Evolutionary conservation across 2,797 vertebrate genomes (phyloP).

Genomic region (Melanogrammus aeglefinus): DNA sequence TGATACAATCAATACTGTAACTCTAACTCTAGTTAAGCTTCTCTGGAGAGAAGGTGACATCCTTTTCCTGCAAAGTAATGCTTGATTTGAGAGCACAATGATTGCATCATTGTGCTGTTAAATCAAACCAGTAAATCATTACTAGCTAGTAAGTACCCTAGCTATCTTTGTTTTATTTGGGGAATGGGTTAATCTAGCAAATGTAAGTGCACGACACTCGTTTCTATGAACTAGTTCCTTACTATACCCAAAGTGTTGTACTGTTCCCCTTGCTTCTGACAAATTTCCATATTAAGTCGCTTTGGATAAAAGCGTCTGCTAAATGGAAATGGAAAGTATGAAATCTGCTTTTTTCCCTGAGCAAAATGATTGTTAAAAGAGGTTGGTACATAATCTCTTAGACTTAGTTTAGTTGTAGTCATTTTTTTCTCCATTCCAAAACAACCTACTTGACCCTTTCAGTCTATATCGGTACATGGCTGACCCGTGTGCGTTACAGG

Average conservation of each 20-base stretch:
- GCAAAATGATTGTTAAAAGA: background rate
- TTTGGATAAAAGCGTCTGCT: too few species aligned
- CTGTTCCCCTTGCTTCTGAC: too few species aligned
- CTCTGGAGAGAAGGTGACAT: background rate
- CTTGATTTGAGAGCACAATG: background rate
- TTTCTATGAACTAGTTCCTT: too few species aligned
- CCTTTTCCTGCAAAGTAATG: background rate
- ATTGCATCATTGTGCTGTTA: background rate
- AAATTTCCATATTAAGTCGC: too few species aligned
- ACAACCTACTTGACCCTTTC: background rate
- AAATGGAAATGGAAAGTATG: too few species aligned
- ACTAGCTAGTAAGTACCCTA: background rate
- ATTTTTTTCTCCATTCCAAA: background rate
- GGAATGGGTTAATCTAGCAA: too few species aligned
- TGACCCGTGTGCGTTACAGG: slow-evolving; percentile 65
- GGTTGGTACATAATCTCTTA: background rate
- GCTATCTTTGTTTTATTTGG: too few species aligned
- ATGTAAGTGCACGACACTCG: too few species aligned
- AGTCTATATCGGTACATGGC: background rate
- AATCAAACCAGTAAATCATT: background rate
- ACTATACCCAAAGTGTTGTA: too few species aligned
- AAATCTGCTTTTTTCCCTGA: too few species aligned
- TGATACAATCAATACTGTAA: slow-evolving; percentile 10
- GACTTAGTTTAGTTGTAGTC: background rate
- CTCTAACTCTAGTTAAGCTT: background rate